phyloP scores from a whole-genome alignment of 2,113 vertebrate species.

The Malurus alboscapulatus region DNA sequence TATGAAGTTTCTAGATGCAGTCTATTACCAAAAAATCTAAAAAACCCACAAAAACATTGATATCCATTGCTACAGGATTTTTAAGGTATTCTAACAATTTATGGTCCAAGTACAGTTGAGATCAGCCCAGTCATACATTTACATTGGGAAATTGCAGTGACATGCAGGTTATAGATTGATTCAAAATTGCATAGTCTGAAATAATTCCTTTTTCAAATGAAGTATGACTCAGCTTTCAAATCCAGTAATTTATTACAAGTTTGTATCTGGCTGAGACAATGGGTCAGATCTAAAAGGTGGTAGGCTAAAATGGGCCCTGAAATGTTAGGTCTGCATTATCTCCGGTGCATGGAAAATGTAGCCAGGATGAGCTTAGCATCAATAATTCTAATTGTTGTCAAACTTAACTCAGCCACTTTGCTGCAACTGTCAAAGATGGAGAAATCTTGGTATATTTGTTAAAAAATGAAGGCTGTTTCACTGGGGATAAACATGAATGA shows the following conservation, averaged over 20 bases:
- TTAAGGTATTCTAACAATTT: not conserved
- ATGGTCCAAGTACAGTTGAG: not conserved
- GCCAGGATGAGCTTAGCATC: not conserved
- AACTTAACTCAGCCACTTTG: not conserved
- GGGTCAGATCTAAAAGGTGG: not conserved
- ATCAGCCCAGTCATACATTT: not conserved
- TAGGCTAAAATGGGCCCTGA: not conserved
- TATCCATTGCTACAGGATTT: not conserved
- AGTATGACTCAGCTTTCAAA: conserved; percentile 3
- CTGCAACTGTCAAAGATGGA: not conserved
- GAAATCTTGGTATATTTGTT: not conserved
- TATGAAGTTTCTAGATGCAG: not conserved
- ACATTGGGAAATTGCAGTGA: not conserved
- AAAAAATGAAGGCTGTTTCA: not conserved
- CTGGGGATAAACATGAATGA: not conserved
- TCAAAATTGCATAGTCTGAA: not conserved
- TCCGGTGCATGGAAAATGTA: not conserved
- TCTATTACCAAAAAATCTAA: not conserved
- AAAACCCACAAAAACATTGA: not conserved
- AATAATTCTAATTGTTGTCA: not conserved
- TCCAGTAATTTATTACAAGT: not conserved
- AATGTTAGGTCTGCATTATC: not conserved
- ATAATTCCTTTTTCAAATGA: not conserved
- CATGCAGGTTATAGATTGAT: not conserved
- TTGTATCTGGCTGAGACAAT: not conserved